Base-by-base conservation (phyloP, 2,113 vertebrate species). In the Sceloporus tristichus region DNA sequence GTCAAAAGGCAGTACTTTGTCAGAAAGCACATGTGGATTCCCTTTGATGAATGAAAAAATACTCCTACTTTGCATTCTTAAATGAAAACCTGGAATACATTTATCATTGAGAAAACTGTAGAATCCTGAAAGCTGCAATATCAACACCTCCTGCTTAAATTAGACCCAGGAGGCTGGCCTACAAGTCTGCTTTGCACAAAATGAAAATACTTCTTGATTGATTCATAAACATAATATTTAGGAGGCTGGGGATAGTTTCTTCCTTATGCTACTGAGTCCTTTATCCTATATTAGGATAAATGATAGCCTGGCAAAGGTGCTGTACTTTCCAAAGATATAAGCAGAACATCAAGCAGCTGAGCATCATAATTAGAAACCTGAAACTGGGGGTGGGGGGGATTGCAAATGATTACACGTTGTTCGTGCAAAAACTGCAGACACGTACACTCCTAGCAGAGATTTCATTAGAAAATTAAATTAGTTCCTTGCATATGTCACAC, bases 401-500 rank as follows among this genome's bases (percentile, higher is more conserved):
- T 59, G 82, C 85, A 85, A 85, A 78, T 13, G 70, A 75, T 80
- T 90, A 38, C 9, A 74, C 10, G 62, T 79, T 93, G 71, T 84
- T 91, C 90, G 89, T 40, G 56, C 29, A 91, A 73, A 91, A 90
- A 83, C 70, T 77, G 54, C 27, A 3, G 91, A 84, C 89, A 65
- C 75, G 14, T 80, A 79, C 27, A 48, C 27, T 75, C 87, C 88
- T 90, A 79, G 48, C 0, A 90, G 79, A 94, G 89, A 93, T 91
- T 91, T 90, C 56, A 89, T 92, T 87, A 92, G 90, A 86, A 91
- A 91, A 91, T 88, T 92, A 80, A 88, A 19, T 95, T 95, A 92
- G 77, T 62, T 87, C 71, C 16, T 38, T 79, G 86, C 77, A 88
- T 79, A 82, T 88, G 82, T 92, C 91, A 84, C 79, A 85, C 27